phyloP scores from a whole-genome alignment of 2,113 vertebrate species.

The Oophaga pumilio region DNA sequence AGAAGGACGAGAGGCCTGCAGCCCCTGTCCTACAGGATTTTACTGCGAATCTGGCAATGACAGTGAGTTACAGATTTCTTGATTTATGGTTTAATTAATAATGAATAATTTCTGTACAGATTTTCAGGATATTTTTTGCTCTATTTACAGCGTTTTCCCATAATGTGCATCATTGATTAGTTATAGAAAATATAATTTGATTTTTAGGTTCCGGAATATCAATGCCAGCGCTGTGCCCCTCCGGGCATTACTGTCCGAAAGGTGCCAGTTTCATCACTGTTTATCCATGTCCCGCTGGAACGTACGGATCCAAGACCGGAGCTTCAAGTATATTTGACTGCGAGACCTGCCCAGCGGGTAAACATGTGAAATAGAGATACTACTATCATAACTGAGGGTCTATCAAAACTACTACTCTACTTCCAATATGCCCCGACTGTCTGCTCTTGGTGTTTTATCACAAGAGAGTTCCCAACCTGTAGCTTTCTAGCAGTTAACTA shows the following conservation, averaged over 20 bases:
- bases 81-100: neutral
- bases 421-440: too few species aligned
- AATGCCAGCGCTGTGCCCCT: constrained; percentile 70
- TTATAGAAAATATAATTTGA: neutral
- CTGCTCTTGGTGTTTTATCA: too few species aligned
- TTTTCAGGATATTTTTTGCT: neutral
- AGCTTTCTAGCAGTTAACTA: too few species aligned
- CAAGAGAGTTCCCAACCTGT: too few species aligned
- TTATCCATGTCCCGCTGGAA: constrained; percentile 82
- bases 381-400: too few species aligned
- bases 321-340: constrained; percentile 73
- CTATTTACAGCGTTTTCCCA: too few species aligned
- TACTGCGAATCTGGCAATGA: constrained; percentile 61
- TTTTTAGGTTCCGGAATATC: constrained; percentile 67
- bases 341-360: constrained; percentile 83
- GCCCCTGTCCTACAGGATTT: constrained; percentile 64
- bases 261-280: constrained; percentile 72
- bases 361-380: neutral
- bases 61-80: constrained; percentile 55
- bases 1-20: constrained; percentile 60
- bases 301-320: constrained; percentile 74
- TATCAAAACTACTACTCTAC: too few species aligned
- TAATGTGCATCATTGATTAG: neutral
- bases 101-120: neutral
- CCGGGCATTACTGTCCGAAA: constrained; percentile 80